A percentile compares a stretch with the other conserved stretches of the same genome.
Evolutionary conservation across 2,888 invertebrate genomes (phyloP).

Genomic region (Artemia sinica): DNA sequence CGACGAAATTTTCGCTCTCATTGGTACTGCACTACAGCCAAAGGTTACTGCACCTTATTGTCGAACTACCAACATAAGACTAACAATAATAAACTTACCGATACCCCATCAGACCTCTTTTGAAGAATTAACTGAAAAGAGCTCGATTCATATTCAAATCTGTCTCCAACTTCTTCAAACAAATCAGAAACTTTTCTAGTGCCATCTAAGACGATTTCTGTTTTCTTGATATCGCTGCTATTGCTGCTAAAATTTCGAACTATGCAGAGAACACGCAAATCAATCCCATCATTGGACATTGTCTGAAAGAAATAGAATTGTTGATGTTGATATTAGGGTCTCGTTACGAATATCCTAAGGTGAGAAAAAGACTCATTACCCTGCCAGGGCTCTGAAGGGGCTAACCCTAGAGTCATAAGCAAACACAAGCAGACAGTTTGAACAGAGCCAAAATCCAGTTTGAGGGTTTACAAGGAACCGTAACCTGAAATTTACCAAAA

Average conservation of each 20-base stretch:
- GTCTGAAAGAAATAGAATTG: neutral
- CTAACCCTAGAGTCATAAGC: too few species aligned
- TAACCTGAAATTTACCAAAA: too few species aligned
- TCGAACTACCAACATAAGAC: neutral
- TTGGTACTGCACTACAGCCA: neutral
- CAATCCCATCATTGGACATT: neutral
- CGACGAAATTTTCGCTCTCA: too few species aligned
- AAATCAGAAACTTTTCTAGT: constrained; percentile 33
- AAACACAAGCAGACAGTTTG: too few species aligned
- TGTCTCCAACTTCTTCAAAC: constrained; percentile 35
- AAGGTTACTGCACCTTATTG: neutral
- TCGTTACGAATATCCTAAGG: too few species aligned
- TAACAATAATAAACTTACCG: constrained; percentile 16
- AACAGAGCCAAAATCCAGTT: too few species aligned
- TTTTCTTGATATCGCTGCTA: neutral
- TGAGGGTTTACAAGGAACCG: too few species aligned
- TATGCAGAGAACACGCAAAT: neutral
- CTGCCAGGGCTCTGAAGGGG: too few species aligned
- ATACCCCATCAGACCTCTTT: constrained; percentile 24
- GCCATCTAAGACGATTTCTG: constrained; percentile 1
- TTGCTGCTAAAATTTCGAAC: neutral
- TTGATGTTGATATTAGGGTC: too few species aligned
- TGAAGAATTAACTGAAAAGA: constrained; percentile 34
- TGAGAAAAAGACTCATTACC: too few species aligned
- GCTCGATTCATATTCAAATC: constrained; percentile 35